Conservation (phyloP, 2,113 vertebrate genomes). For the Mastomys coucha region DNA sequence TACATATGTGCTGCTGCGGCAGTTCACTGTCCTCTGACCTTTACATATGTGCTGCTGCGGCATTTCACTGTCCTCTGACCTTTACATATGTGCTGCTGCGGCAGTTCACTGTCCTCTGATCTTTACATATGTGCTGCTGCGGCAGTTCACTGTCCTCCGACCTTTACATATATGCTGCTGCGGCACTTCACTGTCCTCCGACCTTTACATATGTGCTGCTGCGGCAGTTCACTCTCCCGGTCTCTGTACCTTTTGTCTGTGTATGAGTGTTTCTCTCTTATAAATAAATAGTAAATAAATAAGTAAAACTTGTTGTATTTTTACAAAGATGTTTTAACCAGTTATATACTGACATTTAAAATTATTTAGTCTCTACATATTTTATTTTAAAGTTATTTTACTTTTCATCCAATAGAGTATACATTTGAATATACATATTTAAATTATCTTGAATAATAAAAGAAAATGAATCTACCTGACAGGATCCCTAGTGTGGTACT, state of each 20-base stretch:
- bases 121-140: background rate
- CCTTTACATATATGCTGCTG: background rate
- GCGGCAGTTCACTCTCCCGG: background rate
- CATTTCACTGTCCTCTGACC: too few species aligned
- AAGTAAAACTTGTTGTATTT: background rate
- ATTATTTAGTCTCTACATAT: background rate
- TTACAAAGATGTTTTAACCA: conserved; percentile 39
- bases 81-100: background rate
- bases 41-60: background rate
- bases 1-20: too few species aligned
- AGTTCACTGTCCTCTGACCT: background rate
- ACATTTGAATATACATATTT: background rate
- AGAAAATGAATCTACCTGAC: background rate
- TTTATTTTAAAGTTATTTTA: background rate
- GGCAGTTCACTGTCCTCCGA: too few species aligned
- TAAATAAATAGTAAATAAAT: background rate
- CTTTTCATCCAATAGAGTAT: background rate
- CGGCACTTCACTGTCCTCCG: too few species aligned
- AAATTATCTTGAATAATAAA: background rate
- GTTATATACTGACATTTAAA: background rate
- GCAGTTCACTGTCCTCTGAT: too few species aligned
- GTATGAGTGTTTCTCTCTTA: background rate
- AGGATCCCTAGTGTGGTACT: background rate
- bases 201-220: background rate
- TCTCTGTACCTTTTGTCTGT: background rate